phyloP scores from a whole-genome alignment of 2,113 vertebrate genomes.

The Mus musculus region DNA sequence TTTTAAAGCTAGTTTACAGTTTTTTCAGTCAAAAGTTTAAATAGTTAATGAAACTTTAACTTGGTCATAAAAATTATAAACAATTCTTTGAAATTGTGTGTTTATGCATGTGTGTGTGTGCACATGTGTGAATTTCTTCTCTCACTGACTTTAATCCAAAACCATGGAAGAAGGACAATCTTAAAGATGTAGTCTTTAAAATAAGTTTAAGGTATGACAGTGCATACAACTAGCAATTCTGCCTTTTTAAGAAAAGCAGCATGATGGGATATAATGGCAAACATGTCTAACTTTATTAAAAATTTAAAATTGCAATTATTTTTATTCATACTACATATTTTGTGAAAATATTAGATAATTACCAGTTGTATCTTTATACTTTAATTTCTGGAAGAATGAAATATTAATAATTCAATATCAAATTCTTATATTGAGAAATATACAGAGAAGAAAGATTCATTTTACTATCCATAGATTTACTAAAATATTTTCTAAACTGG shows the following conservation, averaged over 20 bases:
- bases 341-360: background rate
- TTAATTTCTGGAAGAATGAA: background rate
- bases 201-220: background rate
- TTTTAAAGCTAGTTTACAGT: background rate
- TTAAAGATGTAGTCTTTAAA: background rate
- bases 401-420: background rate
- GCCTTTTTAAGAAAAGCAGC: background rate
- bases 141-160: background rate
- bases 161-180: background rate
- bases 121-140: background rate
- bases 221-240: background rate
- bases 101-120: background rate
- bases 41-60: constrained; percentile 1
- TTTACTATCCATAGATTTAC: background rate
- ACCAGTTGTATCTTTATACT: background rate
- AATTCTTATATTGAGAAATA: background rate
- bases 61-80: background rate
- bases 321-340: background rate
- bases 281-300: background rate
- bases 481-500: background rate
- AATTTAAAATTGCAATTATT: background rate
- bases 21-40: background rate
- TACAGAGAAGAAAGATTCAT: background rate
- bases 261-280: background rate
- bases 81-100: background rate